Evolutionary conservation across 2,888 invertebrate genomes (phyloP), one percentile per base, ranked within the genome.

Genomic region (Cataglyphis albicans): DNA sequence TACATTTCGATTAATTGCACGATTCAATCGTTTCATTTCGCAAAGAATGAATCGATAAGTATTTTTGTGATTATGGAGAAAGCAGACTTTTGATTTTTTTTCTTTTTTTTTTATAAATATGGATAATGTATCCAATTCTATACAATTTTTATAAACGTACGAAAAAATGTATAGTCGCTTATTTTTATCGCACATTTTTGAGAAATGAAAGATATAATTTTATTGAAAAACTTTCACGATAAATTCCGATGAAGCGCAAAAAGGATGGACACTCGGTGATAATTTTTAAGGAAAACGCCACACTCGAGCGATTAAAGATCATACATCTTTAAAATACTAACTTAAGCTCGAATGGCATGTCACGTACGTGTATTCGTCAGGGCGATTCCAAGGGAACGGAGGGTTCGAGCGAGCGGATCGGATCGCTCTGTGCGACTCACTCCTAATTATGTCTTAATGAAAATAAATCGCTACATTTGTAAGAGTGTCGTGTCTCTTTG

Each of bases 381-480:
- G 1, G 1, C n/a, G 52, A 52, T 52, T 67, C 29, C 38, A 72
- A 35, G 18, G 68, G 41, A 68, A 68, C 4, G 35, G 12, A 44
- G 72, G 44, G 21, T 38, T 57, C 63, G 64, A 63, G 63, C 67
- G 52, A 72, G 44, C 44, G 44, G 4, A 44, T 44, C 67, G 76
- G 55, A 78, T 78, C 73, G 82, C 82, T 74, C 7, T n/a, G 73
- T 32, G 48, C 78, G 65, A 84, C 84, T 85, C 83, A 74, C 81
- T 89, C 87, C 89, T 91, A 92, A 93, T 93, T 92, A 92, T 90
- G 72, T 67, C 83, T 81, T 92, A 93, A 93, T 92, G 91, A 90
- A 93, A 92, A 93, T 91, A 93, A 91, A 93, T 93, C 88, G 93
- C 89, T 92, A 91, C 90, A 92, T 93, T 90, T 90, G 91, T 91